phyloP scores from a whole-genome alignment of 2,797 vertebrate genomes.

The Eulemur albifrons region DNA sequence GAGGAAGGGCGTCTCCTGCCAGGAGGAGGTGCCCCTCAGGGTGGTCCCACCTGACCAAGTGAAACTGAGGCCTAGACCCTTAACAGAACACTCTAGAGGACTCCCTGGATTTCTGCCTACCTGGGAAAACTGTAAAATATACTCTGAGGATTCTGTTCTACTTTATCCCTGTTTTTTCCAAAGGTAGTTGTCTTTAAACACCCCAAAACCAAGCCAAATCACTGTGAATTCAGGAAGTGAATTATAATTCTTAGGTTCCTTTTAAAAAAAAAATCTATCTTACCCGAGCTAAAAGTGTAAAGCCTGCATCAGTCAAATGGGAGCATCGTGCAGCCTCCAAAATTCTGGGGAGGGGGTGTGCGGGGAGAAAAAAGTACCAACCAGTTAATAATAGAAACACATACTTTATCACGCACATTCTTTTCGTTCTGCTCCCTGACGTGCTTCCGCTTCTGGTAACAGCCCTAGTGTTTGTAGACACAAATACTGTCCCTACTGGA shows the following conservation, averaged over 20 bases:
- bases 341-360: conserved; percentile 84
- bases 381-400: background rate
- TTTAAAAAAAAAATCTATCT: conserved; percentile 63
- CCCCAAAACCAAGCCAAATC: background rate
- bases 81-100: background rate
- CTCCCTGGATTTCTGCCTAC: background rate
- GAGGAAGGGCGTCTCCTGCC: background rate
- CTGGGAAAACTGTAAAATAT: accelerated
- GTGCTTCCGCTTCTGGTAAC: background rate
- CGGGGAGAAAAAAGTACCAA: background rate
- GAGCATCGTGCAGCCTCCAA: conserved; percentile 95
- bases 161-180: background rate
- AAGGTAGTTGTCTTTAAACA: background rate
- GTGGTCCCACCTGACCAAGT: background rate
- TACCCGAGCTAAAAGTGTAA: conserved; percentile 93
- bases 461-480: background rate
- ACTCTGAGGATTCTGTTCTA: accelerated
- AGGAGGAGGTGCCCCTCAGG: no score
- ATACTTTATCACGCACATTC: accelerated
- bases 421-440: background rate
- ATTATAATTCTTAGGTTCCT: background rate
- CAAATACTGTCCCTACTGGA: background rate
- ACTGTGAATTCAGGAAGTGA: background rate
- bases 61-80: background rate
- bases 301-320: conserved; percentile 93